Percentiles rank a stretch among this genome's conserved stretches.
Evolutionary conservation across 2,888 invertebrate genomes (phyloP).

Genomic region (Acrobasis repandana): DNA sequence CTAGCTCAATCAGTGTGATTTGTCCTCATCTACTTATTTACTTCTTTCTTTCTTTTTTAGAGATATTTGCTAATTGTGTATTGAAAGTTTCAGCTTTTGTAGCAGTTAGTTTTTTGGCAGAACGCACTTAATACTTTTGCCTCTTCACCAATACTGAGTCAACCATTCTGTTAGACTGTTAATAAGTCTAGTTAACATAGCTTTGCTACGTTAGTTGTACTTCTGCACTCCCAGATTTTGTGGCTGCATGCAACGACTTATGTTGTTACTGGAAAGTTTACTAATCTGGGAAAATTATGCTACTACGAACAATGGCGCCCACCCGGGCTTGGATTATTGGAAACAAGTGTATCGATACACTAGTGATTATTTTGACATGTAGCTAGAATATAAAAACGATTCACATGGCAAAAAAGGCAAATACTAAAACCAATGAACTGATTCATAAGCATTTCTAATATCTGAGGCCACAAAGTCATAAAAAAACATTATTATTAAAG

Average conservation of each 20-base stretch:
- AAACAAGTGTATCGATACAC: slow-evolving; percentile 34
- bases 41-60: too few relatives aligned
- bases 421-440: background rate
- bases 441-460: background rate
- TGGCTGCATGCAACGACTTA: slow-evolving; percentile 45
- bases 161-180: too few relatives aligned
- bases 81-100: too few relatives aligned
- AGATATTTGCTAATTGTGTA: too few relatives aligned
- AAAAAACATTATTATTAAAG: background rate
- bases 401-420: background rate
- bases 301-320: slow-evolving; percentile 58
- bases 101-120: too few relatives aligned
- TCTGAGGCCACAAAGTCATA: background rate
- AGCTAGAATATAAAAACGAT: background rate
- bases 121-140: too few relatives aligned
- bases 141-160: too few relatives aligned
- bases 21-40: too few relatives aligned
- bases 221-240: slow-evolving; percentile 25
- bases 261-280: slow-evolving; percentile 61
- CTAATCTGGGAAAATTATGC: slow-evolving; percentile 56
- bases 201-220: background rate
- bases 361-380: slow-evolving; percentile 12
- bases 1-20: too few relatives aligned
- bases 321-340: slow-evolving; percentile 39
- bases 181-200: too few relatives aligned